phyloP scores from a whole-genome alignment of 2,797 vertebrate genomes.

The Lepilemur septentrionalis region DNA sequence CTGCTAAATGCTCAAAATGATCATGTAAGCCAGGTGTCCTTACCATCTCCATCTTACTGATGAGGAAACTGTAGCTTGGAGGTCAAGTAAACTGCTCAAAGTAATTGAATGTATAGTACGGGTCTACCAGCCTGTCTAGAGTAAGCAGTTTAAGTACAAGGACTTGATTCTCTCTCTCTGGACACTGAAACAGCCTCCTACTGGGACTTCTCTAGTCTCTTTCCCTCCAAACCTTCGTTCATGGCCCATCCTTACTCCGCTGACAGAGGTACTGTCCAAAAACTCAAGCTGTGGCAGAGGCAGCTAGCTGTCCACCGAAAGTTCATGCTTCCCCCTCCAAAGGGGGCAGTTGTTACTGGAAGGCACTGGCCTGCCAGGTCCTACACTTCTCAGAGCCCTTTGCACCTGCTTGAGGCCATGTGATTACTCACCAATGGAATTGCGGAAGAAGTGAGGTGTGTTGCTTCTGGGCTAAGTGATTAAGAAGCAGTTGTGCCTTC shows the following conservation, averaged over 20 bases:
- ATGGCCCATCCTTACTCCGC: no score
- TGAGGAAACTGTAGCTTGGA: not conserved
- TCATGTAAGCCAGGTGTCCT: not conserved
- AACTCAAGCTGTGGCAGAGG: not conserved
- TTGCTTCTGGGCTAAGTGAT: not conserved
- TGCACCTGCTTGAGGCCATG: not conserved
- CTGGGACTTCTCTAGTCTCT: not conserved
- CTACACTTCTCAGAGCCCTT: not conserved
- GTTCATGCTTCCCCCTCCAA: not conserved
- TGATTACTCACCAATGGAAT: not conserved
- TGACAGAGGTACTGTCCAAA: not conserved
- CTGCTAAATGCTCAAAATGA: not conserved
- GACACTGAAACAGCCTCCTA: not conserved
- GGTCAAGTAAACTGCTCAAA: not conserved
- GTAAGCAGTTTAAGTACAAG: not conserved
- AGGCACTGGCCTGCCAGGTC: no score
- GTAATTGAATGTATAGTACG: not conserved
- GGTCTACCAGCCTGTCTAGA: not conserved
- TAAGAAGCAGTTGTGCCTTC: not conserved
- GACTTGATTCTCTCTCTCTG: not conserved
- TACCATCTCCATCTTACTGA: not conserved
- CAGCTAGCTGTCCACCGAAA: not conserved
- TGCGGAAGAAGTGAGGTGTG: not conserved
- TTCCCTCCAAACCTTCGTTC: not conserved
- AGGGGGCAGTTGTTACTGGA: not conserved